Evolutionary conservation across 2,113 vertebrate genomes (phyloP).

Genomic region (Leptodactylus fuscus): DNA sequence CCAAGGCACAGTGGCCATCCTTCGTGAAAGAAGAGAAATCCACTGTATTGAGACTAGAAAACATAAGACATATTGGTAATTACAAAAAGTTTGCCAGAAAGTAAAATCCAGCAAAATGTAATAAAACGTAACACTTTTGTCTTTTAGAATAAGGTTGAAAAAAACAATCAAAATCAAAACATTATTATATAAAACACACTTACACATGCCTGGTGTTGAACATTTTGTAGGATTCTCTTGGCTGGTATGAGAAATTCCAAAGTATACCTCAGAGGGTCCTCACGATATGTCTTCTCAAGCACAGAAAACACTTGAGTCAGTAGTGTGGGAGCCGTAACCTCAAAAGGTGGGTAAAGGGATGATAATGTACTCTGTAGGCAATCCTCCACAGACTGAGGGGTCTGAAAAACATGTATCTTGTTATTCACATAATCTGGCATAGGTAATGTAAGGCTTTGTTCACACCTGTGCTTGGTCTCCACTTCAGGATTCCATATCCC

Average conservation of each 20-base stretch:
- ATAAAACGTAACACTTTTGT: not conserved
- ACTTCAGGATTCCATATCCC: too few relatives aligned
- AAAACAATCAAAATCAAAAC: not conserved
- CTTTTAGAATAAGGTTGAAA: not conserved
- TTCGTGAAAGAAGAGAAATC: constrained; percentile 88
- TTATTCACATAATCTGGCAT: not conserved
- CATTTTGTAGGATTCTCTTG: constrained; percentile 88
- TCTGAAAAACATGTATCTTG: constrained; percentile 69
- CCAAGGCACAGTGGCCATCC: constrained; percentile 89
- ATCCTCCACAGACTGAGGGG: constrained; percentile 91
- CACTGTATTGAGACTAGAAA: constrained; percentile 86
- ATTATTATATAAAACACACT: constrained; percentile 67
- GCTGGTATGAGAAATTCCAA: constrained; percentile 91
- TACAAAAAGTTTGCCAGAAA: not conserved
- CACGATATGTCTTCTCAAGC: constrained; percentile 87
- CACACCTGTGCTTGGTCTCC: too few relatives aligned
- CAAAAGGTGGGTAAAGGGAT: constrained; percentile 89
- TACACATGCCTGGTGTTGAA: constrained; percentile 92
- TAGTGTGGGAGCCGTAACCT: constrained; percentile 88
- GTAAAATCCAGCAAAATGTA: not conserved
- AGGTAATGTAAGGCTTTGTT: too few relatives aligned
- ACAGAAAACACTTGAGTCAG: constrained; percentile 92
- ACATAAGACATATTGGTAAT: not conserved
- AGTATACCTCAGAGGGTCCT: constrained; percentile 89
- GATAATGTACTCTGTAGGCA: constrained; percentile 92